Evolutionary conservation across 2,888 invertebrate genomes (phyloP).

Genomic region (Merodon equestris): DNA sequence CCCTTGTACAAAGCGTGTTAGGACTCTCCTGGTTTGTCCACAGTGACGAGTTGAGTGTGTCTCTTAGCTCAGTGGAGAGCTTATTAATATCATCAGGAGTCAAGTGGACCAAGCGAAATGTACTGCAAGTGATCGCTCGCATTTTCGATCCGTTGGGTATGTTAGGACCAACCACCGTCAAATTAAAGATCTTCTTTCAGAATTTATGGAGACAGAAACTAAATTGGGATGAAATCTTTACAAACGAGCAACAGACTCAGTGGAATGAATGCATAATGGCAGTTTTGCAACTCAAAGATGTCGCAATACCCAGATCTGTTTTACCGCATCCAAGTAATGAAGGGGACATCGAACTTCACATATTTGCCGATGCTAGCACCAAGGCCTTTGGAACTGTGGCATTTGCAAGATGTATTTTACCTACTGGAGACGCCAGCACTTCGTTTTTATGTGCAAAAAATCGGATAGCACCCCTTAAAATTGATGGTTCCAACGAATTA

Average conservation of each 20-base stretch:
- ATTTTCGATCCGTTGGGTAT: constrained; percentile 15
- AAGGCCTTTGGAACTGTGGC: constrained; percentile 1
- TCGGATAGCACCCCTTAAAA: too few relatives aligned
- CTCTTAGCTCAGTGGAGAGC: neutral
- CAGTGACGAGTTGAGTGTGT: constrained; percentile 5
- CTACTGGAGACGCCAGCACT: too few relatives aligned
- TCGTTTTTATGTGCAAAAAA: too few relatives aligned
- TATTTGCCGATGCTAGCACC: constrained; percentile 10
- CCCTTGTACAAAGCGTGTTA: too few relatives aligned
- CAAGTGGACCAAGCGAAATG: constrained; percentile 5
- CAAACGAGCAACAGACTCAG: neutral
- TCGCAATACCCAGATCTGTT: constrained; percentile 11
- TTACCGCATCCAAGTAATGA: too few relatives aligned
- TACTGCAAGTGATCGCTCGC: constrained; percentile 1
- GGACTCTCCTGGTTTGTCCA: neutral
- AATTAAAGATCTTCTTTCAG: constrained; percentile 16
- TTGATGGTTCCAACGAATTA: neutral
- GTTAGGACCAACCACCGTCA: constrained; percentile 3
- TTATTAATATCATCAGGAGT: too few relatives aligned
- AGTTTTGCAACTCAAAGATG: constrained; percentile 23
- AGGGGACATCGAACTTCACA: too few relatives aligned
- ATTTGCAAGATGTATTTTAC: too few relatives aligned
- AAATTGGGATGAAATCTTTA: constrained; percentile 15
- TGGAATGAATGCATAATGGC: constrained; percentile 27
- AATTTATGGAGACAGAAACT: constrained; percentile 8